Base-by-base conservation (phyloP, 2,113 vertebrate species). In the Hyaena hyaena region DNA sequence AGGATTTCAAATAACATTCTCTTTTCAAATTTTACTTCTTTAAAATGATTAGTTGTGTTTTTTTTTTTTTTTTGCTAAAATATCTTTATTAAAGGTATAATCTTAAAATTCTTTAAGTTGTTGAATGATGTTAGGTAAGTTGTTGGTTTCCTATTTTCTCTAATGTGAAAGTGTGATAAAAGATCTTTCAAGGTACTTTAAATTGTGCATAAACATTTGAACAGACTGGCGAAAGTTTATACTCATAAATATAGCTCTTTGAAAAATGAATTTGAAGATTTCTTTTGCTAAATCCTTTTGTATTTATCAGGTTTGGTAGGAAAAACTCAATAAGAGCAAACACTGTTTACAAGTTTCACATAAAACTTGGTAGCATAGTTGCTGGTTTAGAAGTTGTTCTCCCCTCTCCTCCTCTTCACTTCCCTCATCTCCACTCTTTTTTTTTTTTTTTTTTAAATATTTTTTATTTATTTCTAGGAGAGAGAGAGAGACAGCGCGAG, bases 101-200 rank as follows among this genome's bases (percentile, higher is more conserved):
- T 90, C 4, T 71, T 85, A 93, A 86, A 65, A 82, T 61, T 88
- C 4, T 68, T 79, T 95, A 76, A 86, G 2, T 58, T 93, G 35
- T 16, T 35, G 31, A 95, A 87, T 48, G 8, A 11, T 63, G 3
- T 23, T 68, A 82, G 43, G 35, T 58, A 87, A 53, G 0, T 84
- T 84, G 16, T 4, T 79, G 16, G 10, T 81, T 95, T 95, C 50
- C 31, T 76, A 1, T 82, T 90, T 79, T 76, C 16, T 95, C 53
- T 88, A 94, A 95, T 84, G 43, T n/a, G 61, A 35, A 88, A n/a
- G 1, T 43, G 1, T 88, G 19, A 91, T 94, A 39, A 87, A 95
- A 81, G 16, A 53, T 19, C 0, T 85, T 92, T 90, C 35, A 91
- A 82, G 68, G 26, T 77, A 86, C 77, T 96, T 85, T 58, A 69